Percentiles rank a stretch among this genome's conserved stretches.
phyloP scores from a whole-genome alignment of 2,888 invertebrate genomes.

The Cantharis rufa region DNA sequence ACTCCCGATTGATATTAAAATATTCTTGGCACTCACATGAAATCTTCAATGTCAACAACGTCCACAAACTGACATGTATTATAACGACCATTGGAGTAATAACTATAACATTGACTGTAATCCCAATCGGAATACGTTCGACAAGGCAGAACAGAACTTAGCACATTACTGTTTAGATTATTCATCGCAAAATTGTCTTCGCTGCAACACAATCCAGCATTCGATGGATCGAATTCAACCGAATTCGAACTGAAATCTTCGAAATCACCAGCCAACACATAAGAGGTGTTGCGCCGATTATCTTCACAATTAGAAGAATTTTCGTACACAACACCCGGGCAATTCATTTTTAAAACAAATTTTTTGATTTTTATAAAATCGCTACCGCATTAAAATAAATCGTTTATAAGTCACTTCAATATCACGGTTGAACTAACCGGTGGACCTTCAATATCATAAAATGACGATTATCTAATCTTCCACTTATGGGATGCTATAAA shows the following conservation, averaged over 20 bases:
- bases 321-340: not conserved
- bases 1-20: not conserved
- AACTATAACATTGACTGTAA: conserved; percentile 69
- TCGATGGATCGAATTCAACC: not conserved
- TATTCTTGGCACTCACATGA: conserved; percentile 71
- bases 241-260: not conserved
- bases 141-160: conserved; percentile 55
- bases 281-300: not conserved
- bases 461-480: conserved; percentile 13
- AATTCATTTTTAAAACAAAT: not conserved
- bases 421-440: conserved; percentile 7
- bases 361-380: not conserved
- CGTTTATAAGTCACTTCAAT: not conserved
- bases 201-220: not conserved
- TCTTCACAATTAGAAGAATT: not conserved
- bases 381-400: not conserved
- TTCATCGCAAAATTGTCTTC: not conserved
- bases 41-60: conserved; percentile 73
- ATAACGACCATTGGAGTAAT: conserved; percentile 59
- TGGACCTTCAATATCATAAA: conserved; percentile 9
- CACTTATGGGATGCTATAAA: conserved; percentile 2
- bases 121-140: conserved; percentile 61
- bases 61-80: conserved; percentile 70
- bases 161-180: not conserved
- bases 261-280: not conserved